A percentile compares a stretch with the other conserved stretches of the same genome.
phyloP scores from a whole-genome alignment of 2,113 vertebrate genomes.

The Cyanoderma ruficeps region DNA sequence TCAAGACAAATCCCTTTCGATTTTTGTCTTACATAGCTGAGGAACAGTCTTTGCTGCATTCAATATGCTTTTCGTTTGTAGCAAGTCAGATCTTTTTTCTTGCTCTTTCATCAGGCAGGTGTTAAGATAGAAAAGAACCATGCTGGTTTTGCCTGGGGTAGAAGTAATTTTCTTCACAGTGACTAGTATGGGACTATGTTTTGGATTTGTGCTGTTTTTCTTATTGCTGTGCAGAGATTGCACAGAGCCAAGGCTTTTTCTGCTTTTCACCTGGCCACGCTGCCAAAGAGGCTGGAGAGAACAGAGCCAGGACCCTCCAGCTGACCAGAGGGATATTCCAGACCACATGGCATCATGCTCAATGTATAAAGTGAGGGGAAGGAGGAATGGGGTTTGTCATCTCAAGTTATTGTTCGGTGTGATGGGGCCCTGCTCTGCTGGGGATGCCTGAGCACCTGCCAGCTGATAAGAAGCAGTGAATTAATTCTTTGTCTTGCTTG shows the following conservation, averaged over 20 bases:
- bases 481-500: background rate
- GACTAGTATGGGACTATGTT: background rate
- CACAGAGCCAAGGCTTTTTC: background rate
- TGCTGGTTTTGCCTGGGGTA: background rate
- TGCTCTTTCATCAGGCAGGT: background rate
- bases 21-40: background rate
- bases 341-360: background rate
- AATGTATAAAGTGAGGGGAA: background rate
- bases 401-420: background rate
- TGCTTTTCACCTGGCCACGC: background rate
- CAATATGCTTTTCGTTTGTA: background rate
- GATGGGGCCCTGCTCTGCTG: background rate
- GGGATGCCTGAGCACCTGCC: background rate
- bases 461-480: rapidly evolving
- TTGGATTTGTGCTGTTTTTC: background rate
- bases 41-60: background rate
- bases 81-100: background rate
- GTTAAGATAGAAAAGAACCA: background rate
- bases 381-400: background rate
- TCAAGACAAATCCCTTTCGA: rapidly evolving
- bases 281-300: background rate
- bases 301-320: background rate
- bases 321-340: background rate
- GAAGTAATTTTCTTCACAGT: background rate
- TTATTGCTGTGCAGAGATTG: background rate